Evolutionary conservation across 1,140 invertebrate genomes (phyloP), one percentile per base, ranked within the genome.

Genomic region (Heterodera schachtii): DNA sequence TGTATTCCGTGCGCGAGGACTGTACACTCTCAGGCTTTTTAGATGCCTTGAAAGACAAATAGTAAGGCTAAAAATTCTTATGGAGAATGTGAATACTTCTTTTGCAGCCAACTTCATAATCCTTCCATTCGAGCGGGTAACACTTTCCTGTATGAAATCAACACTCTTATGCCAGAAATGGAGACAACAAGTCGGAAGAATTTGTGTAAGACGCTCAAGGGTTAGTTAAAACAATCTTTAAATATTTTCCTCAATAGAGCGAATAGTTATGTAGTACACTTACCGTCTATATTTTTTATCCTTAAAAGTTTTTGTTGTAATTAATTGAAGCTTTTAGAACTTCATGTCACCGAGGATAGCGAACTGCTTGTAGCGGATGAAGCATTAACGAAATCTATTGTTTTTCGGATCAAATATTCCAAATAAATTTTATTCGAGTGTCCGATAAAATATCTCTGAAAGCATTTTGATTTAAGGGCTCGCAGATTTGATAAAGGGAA

Each of bases 61-160:
- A 69, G 86, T 87, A 74, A 75, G 87, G 19, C 31, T 49, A 52
- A 5, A 52, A 52, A 19, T 8, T 2, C 16, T 8, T 8, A 71
- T 11, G 11, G 5, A 73, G 9, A 19, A 16, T 8, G 73, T 44
- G 43, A 13, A 52, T 44, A 41, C 13, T 8, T 31, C 16, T 41
- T 64, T 49, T 83, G 79, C 67, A 87, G 87, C 73, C 82, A 88
- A 31, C 81, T 89, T 46, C 78, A 80, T 44, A 84, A 87, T 46
- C 87, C 87, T 41, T 82, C 81, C 21, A 64, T 88, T 6, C 73
- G 83, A 60, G 78, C 88, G 11, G 71, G 83, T 5, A 70, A 73
- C n/a, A 41, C 49, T 52, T 60, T 84, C 13, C 80, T 88, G 16
- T 90, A 84, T 71, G 79, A 82, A 16, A 84, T 89, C 77, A 90